Percentiles rank a stretch among this genome's conserved stretches.
These are phyloP conservation scores for Sycophaga agraensis DNA, from an alignment of 1,140 invertebrate genomes.

Conservation along the genomic window DNA sequence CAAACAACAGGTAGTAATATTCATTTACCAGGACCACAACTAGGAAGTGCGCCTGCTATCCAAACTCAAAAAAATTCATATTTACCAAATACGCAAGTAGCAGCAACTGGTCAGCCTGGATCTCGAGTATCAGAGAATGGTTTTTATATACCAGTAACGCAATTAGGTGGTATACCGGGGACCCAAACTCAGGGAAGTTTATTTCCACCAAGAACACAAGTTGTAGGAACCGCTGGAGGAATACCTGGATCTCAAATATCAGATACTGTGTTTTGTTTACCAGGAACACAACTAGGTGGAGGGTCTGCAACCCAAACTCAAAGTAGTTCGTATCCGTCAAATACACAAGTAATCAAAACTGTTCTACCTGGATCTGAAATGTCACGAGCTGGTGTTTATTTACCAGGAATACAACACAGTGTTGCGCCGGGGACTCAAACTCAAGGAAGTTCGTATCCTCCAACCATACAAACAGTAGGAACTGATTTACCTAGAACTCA, in stretches of 20 bases:
- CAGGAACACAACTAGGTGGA: not conserved
- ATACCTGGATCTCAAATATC: not conserved
- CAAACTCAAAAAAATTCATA: not conserved
- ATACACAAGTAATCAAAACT: not conserved
- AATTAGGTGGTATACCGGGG: not conserved
- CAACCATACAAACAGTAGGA: too few species aligned
- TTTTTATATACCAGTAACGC: constrained; percentile 28
- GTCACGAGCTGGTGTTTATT: not conserved
- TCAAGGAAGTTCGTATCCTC: too few species aligned
- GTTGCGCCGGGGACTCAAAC: not conserved
- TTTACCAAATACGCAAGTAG: constrained; percentile 4
- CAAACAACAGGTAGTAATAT: not conserved
- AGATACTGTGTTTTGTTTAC: not conserved
- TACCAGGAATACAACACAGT: not conserved
- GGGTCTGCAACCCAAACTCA: not conserved
- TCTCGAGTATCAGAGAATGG: not conserved
- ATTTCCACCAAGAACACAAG: constrained; percentile 1
- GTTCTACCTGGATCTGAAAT: not conserved
- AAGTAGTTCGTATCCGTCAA: not conserved
- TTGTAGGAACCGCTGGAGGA: not conserved
- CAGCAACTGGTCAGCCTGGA: not conserved
- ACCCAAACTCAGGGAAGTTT: not conserved
- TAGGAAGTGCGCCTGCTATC: not conserved
- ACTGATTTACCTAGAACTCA: too few species aligned
- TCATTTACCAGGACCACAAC: not conserved